Evolutionary conservation across 64 coral and sea anemone genomes (phyloP).

Genomic region (Stylophora pistillata): DNA sequence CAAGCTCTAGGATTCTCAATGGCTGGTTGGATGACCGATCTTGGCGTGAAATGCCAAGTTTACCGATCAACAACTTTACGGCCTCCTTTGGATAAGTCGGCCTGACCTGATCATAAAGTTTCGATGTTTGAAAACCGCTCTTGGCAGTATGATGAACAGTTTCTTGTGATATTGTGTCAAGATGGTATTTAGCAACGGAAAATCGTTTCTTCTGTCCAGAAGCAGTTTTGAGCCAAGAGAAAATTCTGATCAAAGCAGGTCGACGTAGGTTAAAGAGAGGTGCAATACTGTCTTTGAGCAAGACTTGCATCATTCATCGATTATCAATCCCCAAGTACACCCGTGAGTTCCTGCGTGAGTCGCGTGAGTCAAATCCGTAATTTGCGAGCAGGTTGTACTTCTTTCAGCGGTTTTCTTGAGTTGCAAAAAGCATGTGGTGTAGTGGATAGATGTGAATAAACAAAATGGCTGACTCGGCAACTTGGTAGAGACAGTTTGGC

Average conservation of each 20-base stretch:
- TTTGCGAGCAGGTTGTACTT: too few species aligned
- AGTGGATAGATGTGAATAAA: too few species aligned
- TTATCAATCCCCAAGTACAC: too few species aligned
- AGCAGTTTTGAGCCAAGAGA: not conserved
- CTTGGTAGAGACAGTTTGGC: too few species aligned
- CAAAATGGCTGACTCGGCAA: too few species aligned
- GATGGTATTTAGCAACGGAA: not conserved
- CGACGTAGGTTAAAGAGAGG: too few species aligned
- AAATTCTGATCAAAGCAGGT: not conserved
- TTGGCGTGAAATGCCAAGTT: not conserved
- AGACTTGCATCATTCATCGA: too few species aligned
- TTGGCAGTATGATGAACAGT: not conserved
- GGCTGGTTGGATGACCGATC: not conserved
- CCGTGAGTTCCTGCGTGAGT: too few species aligned
- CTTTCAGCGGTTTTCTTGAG: too few species aligned
- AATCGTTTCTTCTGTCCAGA: not conserved
- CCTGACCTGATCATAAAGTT: slow-evolving; percentile 12
- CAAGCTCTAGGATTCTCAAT: slow-evolving; percentile 17
- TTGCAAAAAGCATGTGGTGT: too few species aligned
- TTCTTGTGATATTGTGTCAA: not conserved
- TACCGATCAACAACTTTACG: slow-evolving; percentile 3
- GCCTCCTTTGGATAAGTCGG: slow-evolving; percentile 10
- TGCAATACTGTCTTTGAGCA: too few species aligned
- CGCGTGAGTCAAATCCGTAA: too few species aligned
- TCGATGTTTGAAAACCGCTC: not conserved